Evolutionary conservation across 1,140 invertebrate species (phyloP), one percentile per base, ranked within the genome.

Genomic region (Hyles vespertilio): DNA sequence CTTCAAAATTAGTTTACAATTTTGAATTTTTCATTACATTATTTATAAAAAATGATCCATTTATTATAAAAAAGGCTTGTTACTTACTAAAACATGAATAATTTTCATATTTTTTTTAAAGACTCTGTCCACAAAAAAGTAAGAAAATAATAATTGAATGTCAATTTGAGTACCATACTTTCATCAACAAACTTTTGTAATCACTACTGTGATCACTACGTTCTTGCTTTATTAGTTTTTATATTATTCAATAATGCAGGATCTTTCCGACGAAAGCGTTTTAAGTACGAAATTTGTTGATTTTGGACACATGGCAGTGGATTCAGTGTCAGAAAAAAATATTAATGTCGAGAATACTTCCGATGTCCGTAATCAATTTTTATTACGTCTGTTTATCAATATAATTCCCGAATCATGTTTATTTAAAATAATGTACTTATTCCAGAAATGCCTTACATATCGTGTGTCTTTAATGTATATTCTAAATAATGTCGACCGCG

Each of bases 371-470:
- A 36, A 32, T 51, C 22, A 12, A 49, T 51, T 53, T 44, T 50
- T 46, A 49, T 49, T 7, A 33, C 12, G 12, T 32, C 3, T 51
- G 6, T 32, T 51, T 32, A 22, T 22, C 22, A 22, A 22, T 22
- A 22, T 22, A 22, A 22, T 22, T 22, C 22, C 22, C 22, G 22
- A 22, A 22, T 22, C 22, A 22, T 22, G 22, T 22, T 22, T 22
- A 22, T 22, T 22, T 22, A 22, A 22, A 22, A 22, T 22, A 22
- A 22, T 22, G 22, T 22, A 1, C 22, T 22, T 22, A 22, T 74
- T 86, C 54, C 72, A 87, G 84, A 70, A 65, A 61, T 33, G 47
- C 9, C 49, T 83, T n/a, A 77, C 76, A 3, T 87, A 84, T 54
- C 70, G 81, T 32, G 68, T 83, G 6, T 84, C 84, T 5, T 56